phyloP scores from a whole-genome alignment of 2,888 invertebrate species.

The Luperina nickerlii region DNA sequence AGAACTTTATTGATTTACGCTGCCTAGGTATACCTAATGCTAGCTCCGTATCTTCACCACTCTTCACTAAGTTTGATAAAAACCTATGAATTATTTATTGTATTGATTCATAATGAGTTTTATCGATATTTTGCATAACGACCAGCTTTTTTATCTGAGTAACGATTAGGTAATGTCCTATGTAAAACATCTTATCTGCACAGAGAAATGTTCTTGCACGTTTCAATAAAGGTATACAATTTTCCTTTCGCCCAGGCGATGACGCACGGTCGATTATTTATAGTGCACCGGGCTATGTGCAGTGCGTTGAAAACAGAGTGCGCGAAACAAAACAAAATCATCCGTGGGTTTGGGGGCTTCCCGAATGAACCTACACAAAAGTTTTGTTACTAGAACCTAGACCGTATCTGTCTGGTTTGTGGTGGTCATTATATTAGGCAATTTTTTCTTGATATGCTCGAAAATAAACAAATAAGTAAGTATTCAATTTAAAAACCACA shows the following conservation, averaged over 20 bases:
- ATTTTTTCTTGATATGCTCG: not conserved
- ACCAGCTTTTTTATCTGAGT: constrained; percentile 9
- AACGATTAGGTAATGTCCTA: constrained; percentile 25
- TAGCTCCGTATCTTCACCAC: not conserved
- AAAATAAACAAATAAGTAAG: not conserved
- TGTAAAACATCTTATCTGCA: constrained; percentile 12
- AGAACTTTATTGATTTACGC: not conserved
- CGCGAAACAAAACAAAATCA: not conserved
- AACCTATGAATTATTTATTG: not conserved
- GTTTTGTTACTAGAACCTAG: not conserved
- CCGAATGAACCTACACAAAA: not conserved
- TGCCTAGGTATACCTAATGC: not conserved
- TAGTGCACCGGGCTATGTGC: not conserved
- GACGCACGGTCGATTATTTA: not conserved
- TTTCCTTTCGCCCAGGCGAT: not conserved
- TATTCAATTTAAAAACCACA: not conserved
- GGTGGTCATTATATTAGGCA: not conserved
- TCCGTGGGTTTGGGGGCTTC: not conserved
- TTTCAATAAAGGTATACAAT: not conserved
- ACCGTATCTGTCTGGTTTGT: not conserved
- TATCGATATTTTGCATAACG: constrained; percentile 15
- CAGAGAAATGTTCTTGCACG: constrained; percentile 2
- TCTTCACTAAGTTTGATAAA: not conserved
- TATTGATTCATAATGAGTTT: constrained; percentile 17
- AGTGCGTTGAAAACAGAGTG: not conserved